Percentiles rank a stretch among this genome's conserved stretches.
These are phyloP conservation scores for Capitulum mitella DNA, from an alignment of 2,888 invertebrate species.

Conservation along the genomic window DNA sequence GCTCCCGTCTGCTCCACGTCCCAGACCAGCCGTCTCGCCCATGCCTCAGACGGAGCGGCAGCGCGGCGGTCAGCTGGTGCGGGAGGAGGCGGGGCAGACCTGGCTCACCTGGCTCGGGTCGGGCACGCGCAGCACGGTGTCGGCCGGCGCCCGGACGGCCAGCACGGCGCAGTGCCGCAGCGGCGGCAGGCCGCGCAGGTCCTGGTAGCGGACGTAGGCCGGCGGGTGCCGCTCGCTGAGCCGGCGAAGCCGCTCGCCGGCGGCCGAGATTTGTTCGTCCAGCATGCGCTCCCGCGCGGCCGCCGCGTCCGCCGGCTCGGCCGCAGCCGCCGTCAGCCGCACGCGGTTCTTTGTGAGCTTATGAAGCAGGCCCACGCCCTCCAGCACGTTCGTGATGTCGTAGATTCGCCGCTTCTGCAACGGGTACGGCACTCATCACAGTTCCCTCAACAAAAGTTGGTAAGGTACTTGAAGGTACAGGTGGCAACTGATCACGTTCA, in stretches of 20 bases:
- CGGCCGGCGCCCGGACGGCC: conserved; percentile 92
- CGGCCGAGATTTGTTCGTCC: conserved; percentile 57
- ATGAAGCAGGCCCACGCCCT: conserved; percentile 90
- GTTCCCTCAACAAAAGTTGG: too few species aligned
- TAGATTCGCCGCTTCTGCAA: conserved; percentile 82
- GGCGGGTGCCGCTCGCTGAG: conserved; percentile 56
- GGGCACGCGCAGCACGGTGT: conserved; percentile 72
- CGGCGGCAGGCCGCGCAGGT: conserved; percentile 72
- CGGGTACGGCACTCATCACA: too few species aligned
- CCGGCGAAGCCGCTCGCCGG: conserved; percentile 30
- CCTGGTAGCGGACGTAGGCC: conserved; percentile 89
- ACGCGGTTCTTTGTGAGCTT: conserved; percentile 97
- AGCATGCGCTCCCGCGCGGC: conserved; percentile 59
- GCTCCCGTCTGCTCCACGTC: too few species aligned
- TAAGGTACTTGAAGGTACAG: too few species aligned
- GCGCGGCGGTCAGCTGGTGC: neutral
- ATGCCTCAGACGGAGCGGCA: too few species aligned
- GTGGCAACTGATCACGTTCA: too few species aligned
- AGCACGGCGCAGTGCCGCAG: conserved; percentile 85
- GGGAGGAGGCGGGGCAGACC: neutral
- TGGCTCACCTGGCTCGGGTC: neutral
- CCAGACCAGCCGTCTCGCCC: too few species aligned
- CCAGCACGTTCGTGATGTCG: conserved; percentile 93
- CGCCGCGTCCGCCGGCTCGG: conserved; percentile 58
- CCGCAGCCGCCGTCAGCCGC: conserved; percentile 38